Conservation (phyloP, 1,140 invertebrate species). For the Polypedilum vanderplanki region DNA sequence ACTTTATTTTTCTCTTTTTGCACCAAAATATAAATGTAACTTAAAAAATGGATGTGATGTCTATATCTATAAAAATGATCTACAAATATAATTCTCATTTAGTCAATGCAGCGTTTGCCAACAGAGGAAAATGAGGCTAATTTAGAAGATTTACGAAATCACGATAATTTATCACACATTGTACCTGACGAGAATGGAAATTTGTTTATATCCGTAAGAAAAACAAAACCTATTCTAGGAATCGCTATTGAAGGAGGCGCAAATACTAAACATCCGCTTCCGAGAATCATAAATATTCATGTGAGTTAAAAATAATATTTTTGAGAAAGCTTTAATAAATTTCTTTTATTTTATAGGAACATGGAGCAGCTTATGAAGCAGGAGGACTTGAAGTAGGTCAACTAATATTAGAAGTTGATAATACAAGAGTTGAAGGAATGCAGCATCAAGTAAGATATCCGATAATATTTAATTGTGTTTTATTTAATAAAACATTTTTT, state of each 20-base stretch:
- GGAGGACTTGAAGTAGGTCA: slow-evolving; percentile 89
- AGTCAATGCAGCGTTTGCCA: slow-evolving; percentile 61
- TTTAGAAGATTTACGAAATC: slow-evolving; percentile 51
- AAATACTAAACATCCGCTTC: slow-evolving; percentile 88
- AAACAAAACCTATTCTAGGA: slow-evolving; percentile 87
- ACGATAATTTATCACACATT: slow-evolving; percentile 58
- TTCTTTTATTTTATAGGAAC: slow-evolving; percentile 58
- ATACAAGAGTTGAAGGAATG: slow-evolving; percentile 75
- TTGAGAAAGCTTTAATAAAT: background rate
- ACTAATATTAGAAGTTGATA: slow-evolving; percentile 87
- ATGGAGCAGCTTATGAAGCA: slow-evolving; percentile 86
- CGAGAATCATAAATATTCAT: slow-evolving; percentile 93
- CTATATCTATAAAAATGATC: background rate
- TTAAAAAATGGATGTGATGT: too few species aligned
- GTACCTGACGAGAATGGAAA: slow-evolving; percentile 78
- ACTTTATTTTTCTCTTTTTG: background rate
- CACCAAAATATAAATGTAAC: too few species aligned
- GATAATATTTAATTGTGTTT: too few species aligned
- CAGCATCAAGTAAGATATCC: slow-evolving; percentile 52
- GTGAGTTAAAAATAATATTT: slow-evolving; percentile 50
- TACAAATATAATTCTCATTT: slow-evolving; percentile 33
- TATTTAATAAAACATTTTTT: too few species aligned
- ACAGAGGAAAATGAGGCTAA: slow-evolving; percentile 49
- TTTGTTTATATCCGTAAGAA: slow-evolving; percentile 77
- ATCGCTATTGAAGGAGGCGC: slow-evolving; percentile 95